Evolutionary conservation across 2,888 invertebrate species (phyloP), one percentile per base, ranked within the genome.

Genomic region (Cordylochernes scorpioides): DNA sequence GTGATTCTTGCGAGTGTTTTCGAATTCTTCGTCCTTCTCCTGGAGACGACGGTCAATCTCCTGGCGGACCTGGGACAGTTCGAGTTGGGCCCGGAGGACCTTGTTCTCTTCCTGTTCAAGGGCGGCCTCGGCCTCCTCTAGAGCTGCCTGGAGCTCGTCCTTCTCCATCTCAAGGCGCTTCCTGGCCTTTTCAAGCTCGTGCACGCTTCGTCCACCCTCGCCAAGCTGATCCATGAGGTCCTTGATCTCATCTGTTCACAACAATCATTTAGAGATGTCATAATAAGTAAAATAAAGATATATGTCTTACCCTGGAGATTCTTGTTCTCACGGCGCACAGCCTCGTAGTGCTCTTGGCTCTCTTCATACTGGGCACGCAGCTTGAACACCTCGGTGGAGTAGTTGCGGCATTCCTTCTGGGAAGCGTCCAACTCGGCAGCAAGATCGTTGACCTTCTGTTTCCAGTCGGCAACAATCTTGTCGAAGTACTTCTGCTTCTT

Each of bases 401-500:
- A 88, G 68, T 88, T 86, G 59, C 97, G 74, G 69, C 88, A 84
- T 60, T 97, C 97, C 62, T 91, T 86, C 62, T 94, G 91, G 59
- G 88, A 80, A 50, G 86, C 88, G 52, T 97, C 97, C 41, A 97
- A 69, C 59, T 97, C 97, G 49, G 80, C 77, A 43, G 84, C 77
- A 48, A 91, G 68, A 58, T 94, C 94, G 52, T 91, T 86, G 4
- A 50, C 80, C 68, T 94, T 94, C 63, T 86, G 74, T 61, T 94
- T 91, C 97, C 97, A 99, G 71, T 97, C 97, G 46, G 82, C 75
- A 55, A 97, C 80, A 62, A 91, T 86, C 65, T 94, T 94, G 68
- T 97, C 97, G 66, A 99, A 97, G 45, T 82, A 82, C 64, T 91
- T 88, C 64, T 94, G 94, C 61, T 88, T 94, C 80, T 97, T 94